Evolutionary conservation across 2,113 vertebrate species (phyloP).

Genomic region (Nansenia antarctica): DNA sequence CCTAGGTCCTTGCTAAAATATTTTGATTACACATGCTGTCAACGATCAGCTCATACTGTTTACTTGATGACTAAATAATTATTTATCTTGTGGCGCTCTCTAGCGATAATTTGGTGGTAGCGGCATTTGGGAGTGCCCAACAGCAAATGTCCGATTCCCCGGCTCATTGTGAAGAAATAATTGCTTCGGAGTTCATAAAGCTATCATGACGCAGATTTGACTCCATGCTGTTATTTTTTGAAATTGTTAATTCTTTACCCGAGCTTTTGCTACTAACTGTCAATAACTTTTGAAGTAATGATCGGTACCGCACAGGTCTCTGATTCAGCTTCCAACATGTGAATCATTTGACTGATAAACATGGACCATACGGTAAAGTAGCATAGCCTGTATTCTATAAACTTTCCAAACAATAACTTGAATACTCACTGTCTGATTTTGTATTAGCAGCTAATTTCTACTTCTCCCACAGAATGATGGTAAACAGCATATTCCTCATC

Average conservation of each 20-base stretch:
- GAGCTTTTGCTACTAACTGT: too few relatives aligned
- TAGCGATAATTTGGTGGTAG: slow-evolving; percentile 3
- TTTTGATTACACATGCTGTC: not conserved
- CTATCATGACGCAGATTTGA: too few relatives aligned
- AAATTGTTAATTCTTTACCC: too few relatives aligned
- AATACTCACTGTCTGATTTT: not conserved
- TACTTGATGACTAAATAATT: not conserved
- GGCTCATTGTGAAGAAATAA: too few relatives aligned
- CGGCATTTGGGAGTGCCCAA: not conserved
- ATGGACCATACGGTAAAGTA: not conserved
- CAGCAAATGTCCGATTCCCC: too few relatives aligned
- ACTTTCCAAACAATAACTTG: not conserved
- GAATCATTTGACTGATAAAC: not conserved
- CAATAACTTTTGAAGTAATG: too few relatives aligned
- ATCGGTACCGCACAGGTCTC: too few relatives aligned
- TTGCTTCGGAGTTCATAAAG: too few relatives aligned
- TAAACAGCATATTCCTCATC: not conserved
- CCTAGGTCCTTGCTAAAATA: too few relatives aligned
- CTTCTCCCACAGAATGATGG: not conserved
- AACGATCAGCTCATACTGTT: not conserved
- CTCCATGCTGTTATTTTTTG: too few relatives aligned
- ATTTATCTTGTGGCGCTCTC: slow-evolving; percentile 8
- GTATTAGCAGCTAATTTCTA: not conserved
- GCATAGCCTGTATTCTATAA: not conserved
- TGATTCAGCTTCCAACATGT: not conserved